A percentile compares a stretch with the other conserved stretches of the same genome.
Conservation (phyloP, 2,888 invertebrate genomes). For the Aspidapion aeneum region DNA sequence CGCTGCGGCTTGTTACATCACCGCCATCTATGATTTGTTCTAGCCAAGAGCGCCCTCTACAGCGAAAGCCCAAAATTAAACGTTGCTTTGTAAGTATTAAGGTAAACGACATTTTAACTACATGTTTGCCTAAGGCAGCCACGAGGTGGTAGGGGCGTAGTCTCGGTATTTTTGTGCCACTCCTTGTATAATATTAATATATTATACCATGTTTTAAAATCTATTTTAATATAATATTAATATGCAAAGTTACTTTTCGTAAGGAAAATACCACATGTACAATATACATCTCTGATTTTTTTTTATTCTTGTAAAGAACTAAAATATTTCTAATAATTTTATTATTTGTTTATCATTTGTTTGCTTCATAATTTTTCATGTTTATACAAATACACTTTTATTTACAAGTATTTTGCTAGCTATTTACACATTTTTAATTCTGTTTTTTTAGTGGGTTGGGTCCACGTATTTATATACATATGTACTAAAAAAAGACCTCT, state of each 20-base stretch:
- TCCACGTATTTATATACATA: too few species aligned
- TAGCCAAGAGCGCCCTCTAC: too few species aligned
- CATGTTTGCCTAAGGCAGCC: too few species aligned
- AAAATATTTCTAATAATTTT: slow-evolving; percentile 21
- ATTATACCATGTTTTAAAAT: background rate
- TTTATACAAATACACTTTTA: slow-evolving; percentile 39
- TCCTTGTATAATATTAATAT: too few species aligned
- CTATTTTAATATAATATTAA: slow-evolving; percentile 28
- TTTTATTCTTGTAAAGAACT: slow-evolving; percentile 24
- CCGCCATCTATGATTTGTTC: too few species aligned
- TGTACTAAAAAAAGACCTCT: too few species aligned
- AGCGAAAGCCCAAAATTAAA: too few species aligned
- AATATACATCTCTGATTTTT: slow-evolving; percentile 38
- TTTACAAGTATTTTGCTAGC: slow-evolving; percentile 35
- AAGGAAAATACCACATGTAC: slow-evolving; percentile 44
- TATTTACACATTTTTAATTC: slow-evolving; percentile 37
- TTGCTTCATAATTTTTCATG: slow-evolving; percentile 31
- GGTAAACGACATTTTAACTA: too few species aligned
- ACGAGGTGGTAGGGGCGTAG: too few species aligned
- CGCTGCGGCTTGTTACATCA: too few species aligned
- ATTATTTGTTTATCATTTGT: slow-evolving; percentile 6
- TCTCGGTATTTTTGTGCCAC: too few species aligned
- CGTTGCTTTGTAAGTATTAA: too few species aligned
- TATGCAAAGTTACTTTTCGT: slow-evolving; percentile 38
- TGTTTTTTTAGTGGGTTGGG: slow-evolving; percentile 27